phyloP scores from a whole-genome alignment of 2,113 vertebrate genomes.

The Ploceus nigricollis region DNA sequence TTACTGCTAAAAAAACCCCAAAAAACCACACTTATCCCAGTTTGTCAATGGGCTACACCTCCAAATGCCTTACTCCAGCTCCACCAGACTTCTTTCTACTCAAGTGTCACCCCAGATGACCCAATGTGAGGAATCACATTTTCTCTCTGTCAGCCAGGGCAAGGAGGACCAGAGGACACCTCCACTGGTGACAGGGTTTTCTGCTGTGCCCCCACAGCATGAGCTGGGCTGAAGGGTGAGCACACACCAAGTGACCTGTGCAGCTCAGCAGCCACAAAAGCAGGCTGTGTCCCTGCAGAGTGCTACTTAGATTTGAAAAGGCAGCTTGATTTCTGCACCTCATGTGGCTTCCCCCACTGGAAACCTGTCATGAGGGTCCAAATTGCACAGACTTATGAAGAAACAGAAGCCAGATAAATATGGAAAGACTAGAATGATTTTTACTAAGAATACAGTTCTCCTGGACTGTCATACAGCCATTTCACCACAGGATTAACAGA shows the following conservation, averaged over 20 bases:
- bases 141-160: background rate
- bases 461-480: background rate
- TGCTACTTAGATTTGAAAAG: background rate
- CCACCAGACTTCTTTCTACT: background rate
- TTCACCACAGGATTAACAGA: background rate
- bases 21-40: background rate
- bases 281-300: background rate
- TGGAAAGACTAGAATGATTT: background rate
- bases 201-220: background rate
- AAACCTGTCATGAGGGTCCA: background rate
- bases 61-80: background rate
- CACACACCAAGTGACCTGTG: fast-evolving
- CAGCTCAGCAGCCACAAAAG: background rate
- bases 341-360: background rate
- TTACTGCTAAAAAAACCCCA: background rate
- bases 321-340: background rate
- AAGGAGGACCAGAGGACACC: background rate
- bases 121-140: background rate
- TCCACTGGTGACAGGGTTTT: background rate
- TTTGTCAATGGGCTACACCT: background rate
- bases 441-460: background rate
- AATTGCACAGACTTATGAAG: background rate
- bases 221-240: background rate
- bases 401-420: background rate
- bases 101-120: background rate